These are phyloP conservation scores for Salvelinus alpinus DNA, from an alignment of 2,113 vertebrate species.

Conservation along the genomic window DNA sequence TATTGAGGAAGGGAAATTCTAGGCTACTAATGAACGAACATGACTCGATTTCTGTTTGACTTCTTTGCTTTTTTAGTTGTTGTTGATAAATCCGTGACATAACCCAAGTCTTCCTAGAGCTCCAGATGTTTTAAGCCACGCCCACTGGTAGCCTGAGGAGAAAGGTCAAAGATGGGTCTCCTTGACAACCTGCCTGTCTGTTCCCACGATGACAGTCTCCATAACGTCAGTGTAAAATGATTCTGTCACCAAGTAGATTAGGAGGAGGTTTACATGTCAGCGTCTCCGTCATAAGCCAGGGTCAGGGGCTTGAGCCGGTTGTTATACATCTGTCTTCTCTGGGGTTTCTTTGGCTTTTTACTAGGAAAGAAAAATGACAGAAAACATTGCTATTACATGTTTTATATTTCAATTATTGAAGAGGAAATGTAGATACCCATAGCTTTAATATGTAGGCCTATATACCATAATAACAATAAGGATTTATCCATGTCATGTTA, in stretches of 20 bases:
- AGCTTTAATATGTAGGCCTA: background rate
- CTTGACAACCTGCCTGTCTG: constrained; percentile 30
- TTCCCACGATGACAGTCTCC: background rate
- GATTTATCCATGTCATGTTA: background rate
- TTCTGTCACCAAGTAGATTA: background rate
- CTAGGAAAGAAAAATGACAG: constrained; percentile 60
- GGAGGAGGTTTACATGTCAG: constrained; percentile 85
- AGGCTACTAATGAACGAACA: constrained; percentile 55
- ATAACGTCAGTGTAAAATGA: background rate
- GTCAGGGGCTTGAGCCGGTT: constrained; percentile 97
- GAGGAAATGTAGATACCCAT: background rate
- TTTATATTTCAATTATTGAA: background rate
- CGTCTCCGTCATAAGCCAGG: constrained; percentile 96
- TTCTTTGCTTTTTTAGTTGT: constrained; percentile 19
- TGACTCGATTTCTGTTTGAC: constrained; percentile 25
- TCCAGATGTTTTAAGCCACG: constrained; percentile 20
- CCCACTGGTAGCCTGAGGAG: constrained; percentile 26
- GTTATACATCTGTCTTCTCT: constrained; percentile 89
- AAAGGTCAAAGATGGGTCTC: constrained; percentile 26
- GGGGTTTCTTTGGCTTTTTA: constrained; percentile 99
- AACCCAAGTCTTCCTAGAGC: constrained; percentile 3
- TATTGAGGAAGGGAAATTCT: constrained; percentile 20
- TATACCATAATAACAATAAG: too few species aligned
- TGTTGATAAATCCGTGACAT: constrained; percentile 8
- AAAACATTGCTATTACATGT: background rate